Conservation (phyloP, 2,113 vertebrate genomes). For the Calyptommatus sinebrachiatus region DNA sequence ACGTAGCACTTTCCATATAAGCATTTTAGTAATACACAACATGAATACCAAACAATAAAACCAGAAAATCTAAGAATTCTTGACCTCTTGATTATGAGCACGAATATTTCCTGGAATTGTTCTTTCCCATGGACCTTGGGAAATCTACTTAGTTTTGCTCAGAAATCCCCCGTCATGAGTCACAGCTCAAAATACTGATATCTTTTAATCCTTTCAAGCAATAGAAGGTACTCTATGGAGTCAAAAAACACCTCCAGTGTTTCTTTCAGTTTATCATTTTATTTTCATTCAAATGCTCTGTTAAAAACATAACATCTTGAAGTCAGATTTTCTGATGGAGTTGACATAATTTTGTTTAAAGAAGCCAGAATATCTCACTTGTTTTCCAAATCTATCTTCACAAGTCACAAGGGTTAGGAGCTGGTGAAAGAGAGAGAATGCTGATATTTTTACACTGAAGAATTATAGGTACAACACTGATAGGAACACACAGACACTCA, state of each 20-base stretch:
- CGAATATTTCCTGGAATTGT: constrained; percentile 56
- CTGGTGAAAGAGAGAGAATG: background rate
- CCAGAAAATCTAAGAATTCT: constrained; percentile 26
- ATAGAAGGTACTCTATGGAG: constrained; percentile 36
- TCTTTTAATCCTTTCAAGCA: constrained; percentile 54
- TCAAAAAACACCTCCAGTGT: constrained; percentile 38
- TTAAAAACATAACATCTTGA: background rate
- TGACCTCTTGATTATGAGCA: constrained; percentile 36
- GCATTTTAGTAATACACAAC: constrained; percentile 2
- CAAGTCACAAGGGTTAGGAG: background rate
- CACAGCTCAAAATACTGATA: constrained; percentile 55
- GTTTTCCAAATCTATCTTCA: background rate
- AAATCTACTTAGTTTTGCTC: constrained; percentile 64
- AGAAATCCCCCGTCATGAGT: constrained; percentile 62
- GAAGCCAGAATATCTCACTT: constrained; percentile 25
- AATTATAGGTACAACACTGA: background rate
- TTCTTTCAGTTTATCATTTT: constrained; percentile 34
- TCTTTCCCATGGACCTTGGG: constrained; percentile 61
- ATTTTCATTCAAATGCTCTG: background rate
- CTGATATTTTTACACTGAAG: background rate
- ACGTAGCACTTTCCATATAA: background rate
- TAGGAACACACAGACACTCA: background rate
- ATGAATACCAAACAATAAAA: background rate
- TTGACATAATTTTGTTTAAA: constrained; percentile 20
- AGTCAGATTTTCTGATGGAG: background rate